Evolutionary conservation across 2,113 vertebrate genomes (phyloP).

Genomic region (Podocnemis expansa): DNA sequence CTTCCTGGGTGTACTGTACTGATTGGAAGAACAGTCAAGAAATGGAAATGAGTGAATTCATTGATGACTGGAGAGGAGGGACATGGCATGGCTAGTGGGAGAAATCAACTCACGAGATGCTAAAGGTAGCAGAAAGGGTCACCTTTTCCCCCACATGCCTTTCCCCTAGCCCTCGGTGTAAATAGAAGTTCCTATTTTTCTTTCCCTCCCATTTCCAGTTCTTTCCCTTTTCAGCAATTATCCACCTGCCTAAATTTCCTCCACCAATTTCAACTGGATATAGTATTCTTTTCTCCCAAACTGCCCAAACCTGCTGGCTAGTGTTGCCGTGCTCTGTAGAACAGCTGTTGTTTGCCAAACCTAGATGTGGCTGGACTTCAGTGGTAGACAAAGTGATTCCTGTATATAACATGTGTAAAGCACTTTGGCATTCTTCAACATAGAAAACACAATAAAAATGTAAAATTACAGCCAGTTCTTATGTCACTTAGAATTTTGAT

Average conservation of each 20-base stretch:
- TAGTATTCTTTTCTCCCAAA: conserved; percentile 39
- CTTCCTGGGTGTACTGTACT: neutral
- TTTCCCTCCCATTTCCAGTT: conserved; percentile 29
- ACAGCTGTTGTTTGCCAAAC: conserved; percentile 15
- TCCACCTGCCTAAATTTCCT: conserved; percentile 26
- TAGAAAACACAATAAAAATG: neutral
- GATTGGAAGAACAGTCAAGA: neutral
- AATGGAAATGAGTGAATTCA: neutral
- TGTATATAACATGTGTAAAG: neutral
- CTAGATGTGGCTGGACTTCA: fast-evolving
- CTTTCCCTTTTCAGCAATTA: neutral
- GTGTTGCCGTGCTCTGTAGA: neutral
- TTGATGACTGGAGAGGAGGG: neutral
- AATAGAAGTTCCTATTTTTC: conserved; percentile 4
- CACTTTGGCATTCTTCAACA: conserved; percentile 12
- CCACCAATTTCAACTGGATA: conserved; percentile 57
- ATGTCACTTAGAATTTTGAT: neutral
- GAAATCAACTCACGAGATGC: neutral
- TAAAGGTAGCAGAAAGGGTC: neutral
- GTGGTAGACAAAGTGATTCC: neutral
- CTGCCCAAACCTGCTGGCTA: neutral
- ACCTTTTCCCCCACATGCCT: neutral
- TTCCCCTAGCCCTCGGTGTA: neutral
- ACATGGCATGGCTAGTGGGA: neutral
- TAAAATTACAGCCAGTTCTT: neutral